Evolutionary conservation across 2,797 vertebrate genomes (phyloP).

Genomic region (Oreortyx pictus): DNA sequence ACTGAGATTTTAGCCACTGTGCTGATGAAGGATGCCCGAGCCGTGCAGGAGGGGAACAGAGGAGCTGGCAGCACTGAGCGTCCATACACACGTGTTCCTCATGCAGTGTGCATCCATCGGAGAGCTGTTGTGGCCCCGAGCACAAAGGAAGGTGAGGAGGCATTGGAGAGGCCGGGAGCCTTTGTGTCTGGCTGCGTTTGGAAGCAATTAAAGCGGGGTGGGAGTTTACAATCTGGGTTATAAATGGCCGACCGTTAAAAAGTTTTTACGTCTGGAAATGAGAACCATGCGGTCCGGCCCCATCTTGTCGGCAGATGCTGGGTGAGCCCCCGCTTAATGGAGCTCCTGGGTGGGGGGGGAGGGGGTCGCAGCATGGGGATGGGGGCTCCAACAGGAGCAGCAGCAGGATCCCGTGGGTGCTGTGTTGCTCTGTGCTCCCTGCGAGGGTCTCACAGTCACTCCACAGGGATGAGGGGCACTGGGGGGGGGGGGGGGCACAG

Average conservation of each 20-base stretch:
- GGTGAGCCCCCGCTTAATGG: neutral
- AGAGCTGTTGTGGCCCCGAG: neutral
- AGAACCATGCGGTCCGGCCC: neutral
- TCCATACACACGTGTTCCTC: neutral
- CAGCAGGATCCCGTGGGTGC: neutral
- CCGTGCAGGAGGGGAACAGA: too few relatives aligned
- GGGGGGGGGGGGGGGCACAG: neutral
- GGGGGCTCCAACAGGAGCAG: neutral
- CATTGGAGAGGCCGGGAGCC: neutral
- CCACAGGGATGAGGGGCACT: neutral
- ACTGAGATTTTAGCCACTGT: too few relatives aligned
- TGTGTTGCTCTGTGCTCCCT: neutral
- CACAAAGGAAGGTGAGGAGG: neutral
- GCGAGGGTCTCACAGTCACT: neutral
- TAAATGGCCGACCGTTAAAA: conserved; percentile 24
- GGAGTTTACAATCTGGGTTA: neutral
- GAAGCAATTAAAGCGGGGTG: neutral
- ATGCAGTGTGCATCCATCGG: neutral
- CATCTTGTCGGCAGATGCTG: neutral
- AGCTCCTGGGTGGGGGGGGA: neutral
- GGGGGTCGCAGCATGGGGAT: neutral
- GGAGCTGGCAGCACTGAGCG: neutral
- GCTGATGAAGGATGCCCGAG: too few relatives aligned
- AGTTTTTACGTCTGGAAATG: conserved; percentile 19
- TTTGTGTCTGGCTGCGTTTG: conserved; percentile 37